Percentiles rank a stretch among this genome's conserved stretches.
Conservation (phyloP, 2,888 invertebrate species). For the Peribatodes rhomboidaria region DNA sequence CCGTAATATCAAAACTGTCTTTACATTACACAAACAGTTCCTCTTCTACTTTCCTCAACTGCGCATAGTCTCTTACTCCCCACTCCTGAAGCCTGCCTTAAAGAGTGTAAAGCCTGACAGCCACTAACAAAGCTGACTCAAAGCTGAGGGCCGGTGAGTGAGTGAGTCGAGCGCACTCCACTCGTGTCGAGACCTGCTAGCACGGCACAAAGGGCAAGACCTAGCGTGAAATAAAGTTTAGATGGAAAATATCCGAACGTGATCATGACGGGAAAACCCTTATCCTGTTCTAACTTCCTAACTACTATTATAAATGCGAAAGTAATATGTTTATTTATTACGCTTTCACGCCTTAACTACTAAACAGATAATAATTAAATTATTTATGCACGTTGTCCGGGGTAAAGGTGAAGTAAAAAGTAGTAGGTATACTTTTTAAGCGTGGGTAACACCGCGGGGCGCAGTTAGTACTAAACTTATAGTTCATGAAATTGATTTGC, state of each 20-base stretch:
- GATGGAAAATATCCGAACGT: not conserved
- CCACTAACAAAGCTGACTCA: conserved; percentile 20
- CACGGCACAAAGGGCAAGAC: not conserved
- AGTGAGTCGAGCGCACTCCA: conserved; percentile 7
- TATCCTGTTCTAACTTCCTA: not conserved
- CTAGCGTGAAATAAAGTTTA: not conserved
- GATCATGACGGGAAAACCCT: not conserved
- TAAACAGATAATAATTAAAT: too few species aligned
- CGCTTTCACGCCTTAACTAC: too few species aligned
- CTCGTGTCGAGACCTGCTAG: not conserved
- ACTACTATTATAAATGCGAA: too few species aligned
- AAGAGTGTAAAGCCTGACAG: conserved; percentile 9
- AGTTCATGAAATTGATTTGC: too few species aligned
- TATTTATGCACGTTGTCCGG: too few species aligned
- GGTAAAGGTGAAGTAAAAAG: too few species aligned
- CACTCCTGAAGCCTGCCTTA: not conserved
- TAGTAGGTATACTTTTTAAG: too few species aligned
- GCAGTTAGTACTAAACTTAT: too few species aligned
- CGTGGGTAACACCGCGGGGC: too few species aligned
- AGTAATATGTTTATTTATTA: too few species aligned
- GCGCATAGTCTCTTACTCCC: not conserved
- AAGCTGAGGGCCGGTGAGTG: conserved; percentile 7
- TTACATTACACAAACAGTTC: too few species aligned
- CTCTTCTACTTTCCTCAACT: not conserved
- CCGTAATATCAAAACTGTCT: too few species aligned